Evolutionary conservation across 2,113 vertebrate species (phyloP).

Genomic region (Pseudorhombus dupliciocellatus): DNA sequence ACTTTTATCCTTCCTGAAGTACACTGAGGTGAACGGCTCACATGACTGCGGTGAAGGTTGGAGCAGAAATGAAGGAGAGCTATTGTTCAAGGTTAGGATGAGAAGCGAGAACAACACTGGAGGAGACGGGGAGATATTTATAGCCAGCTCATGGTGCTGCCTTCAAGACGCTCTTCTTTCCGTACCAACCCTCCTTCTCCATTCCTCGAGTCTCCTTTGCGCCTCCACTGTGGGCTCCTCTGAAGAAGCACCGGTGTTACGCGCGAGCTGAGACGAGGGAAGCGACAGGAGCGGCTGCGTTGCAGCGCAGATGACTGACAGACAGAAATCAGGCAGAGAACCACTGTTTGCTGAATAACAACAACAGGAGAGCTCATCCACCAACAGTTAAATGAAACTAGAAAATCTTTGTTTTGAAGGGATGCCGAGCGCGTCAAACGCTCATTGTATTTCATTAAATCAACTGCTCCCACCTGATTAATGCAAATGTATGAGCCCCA

Average conservation of each 20-base stretch:
- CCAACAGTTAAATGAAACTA: too few species aligned
- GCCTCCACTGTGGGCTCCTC: slow-evolving; percentile 15
- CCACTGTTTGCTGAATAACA: neutral
- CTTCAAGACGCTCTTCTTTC: slow-evolving; percentile 39
- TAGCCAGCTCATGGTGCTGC: slow-evolving; percentile 58
- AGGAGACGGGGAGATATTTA: slow-evolving; percentile 67
- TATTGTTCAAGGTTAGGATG: slow-evolving; percentile 13
- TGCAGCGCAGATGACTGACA: slow-evolving; percentile 5
- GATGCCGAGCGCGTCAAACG: too few species aligned
- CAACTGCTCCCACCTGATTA: too few species aligned
- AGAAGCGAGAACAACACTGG: slow-evolving; percentile 23
- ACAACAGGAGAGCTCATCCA: neutral
- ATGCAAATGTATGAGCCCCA: too few species aligned
- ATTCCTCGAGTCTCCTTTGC: slow-evolving; percentile 19
- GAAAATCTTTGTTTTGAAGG: too few species aligned
- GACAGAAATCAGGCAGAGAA: neutral
- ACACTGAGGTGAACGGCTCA: slow-evolving; percentile 33
- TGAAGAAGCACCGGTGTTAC: slow-evolving; percentile 19
- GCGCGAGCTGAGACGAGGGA: slow-evolving; percentile 17
- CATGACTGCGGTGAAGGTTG: slow-evolving; percentile 4
- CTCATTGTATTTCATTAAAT: too few species aligned
- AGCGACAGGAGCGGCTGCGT: slow-evolving; percentile 3
- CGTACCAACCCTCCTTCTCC: slow-evolving; percentile 1
- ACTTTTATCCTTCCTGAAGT: slow-evolving; percentile 50
- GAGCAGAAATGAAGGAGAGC: slow-evolving; percentile 8